Conservation (phyloP, 2,113 vertebrate genomes). For the Panthera tigris region DNA sequence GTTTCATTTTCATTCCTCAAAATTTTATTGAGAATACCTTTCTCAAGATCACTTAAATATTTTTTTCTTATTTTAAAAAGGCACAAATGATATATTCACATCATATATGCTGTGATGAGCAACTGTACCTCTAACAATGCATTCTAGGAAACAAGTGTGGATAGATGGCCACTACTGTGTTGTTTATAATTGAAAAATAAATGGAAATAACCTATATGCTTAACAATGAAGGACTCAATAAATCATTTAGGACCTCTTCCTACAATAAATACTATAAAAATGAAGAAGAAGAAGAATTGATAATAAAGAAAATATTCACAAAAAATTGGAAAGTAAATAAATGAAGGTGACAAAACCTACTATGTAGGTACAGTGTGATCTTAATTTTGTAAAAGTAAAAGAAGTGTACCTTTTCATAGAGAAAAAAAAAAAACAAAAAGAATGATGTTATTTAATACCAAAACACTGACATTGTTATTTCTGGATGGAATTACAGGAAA, state of each 20-base stretch:
- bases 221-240: background rate
- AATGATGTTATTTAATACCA: background rate
- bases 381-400: conserved; percentile 16
- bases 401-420: background rate
- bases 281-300: background rate
- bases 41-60: background rate
- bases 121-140: background rate
- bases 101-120: background rate
- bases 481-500: background rate
- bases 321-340: background rate
- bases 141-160: background rate
- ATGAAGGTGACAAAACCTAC: background rate
- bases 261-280: conserved; percentile 20
- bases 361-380: background rate
- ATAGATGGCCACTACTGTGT: background rate
- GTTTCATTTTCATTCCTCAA: conserved; percentile 40
- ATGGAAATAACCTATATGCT: background rate
- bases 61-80: conserved; percentile 14
- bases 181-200: background rate
- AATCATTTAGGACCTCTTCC: background rate
- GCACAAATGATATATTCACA: background rate
- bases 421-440: background rate
- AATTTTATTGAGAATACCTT: background rate
- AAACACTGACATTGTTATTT: background rate
- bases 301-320: background rate